Evolutionary conservation across 1,140 invertebrate genomes (phyloP).

Genomic region (Drosophila fuyamai): DNA sequence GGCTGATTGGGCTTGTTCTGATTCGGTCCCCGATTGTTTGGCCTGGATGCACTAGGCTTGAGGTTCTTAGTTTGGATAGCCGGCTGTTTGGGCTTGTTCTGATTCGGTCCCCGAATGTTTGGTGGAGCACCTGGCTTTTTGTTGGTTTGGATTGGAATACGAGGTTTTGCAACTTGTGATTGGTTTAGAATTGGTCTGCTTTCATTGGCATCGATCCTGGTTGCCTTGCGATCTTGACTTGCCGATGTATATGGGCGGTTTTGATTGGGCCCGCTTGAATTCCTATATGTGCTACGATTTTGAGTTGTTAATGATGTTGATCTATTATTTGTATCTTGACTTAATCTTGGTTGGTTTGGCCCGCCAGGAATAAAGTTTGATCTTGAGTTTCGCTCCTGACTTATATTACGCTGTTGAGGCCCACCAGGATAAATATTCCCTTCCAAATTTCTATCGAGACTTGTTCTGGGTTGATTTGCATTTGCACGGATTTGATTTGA

Average conservation of each 20-base stretch:
- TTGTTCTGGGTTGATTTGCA: neutral
- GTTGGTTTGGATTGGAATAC: neutral
- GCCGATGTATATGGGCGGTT: neutral
- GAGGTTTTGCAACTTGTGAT: neutral
- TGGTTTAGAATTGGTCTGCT: neutral
- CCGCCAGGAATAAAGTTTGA: neutral
- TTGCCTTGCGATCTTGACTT: conserved; percentile 4
- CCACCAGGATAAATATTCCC: neutral
- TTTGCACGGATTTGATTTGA: neutral
- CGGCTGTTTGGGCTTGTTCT: conserved; percentile 6
- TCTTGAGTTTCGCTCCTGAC: neutral
- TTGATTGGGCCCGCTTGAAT: neutral
- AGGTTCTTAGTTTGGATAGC: neutral
- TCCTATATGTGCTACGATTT: neutral
- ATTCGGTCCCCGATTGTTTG: neutral
- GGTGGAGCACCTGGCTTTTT: neutral
- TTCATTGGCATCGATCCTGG: neutral
- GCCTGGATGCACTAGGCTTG: neutral
- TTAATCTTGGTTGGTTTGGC: neutral
- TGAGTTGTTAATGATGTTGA: conserved; percentile 1
- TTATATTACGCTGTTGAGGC: neutral
- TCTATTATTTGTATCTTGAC: neutral
- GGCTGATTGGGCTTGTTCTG: conserved; percentile 8
- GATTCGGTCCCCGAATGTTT: neutral
- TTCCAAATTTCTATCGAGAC: neutral